Evolutionary conservation across 2,888 invertebrate genomes (phyloP).

Genomic region (Linnaemya vulpina): DNA sequence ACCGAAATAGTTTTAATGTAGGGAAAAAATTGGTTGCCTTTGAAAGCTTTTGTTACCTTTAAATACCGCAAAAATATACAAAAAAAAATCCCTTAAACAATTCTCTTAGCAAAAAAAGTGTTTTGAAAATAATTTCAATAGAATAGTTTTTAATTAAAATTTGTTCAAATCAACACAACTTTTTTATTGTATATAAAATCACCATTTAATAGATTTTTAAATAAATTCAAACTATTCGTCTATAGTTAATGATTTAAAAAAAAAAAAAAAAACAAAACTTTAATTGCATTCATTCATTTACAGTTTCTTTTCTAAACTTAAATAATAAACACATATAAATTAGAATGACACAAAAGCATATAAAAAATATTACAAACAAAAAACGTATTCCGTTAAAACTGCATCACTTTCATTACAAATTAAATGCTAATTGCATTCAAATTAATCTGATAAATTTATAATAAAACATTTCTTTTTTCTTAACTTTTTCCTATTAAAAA

Average conservation of each 20-base stretch:
- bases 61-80: background rate
- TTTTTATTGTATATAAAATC: constrained; percentile 60
- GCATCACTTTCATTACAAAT: constrained; percentile 65
- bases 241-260: constrained; percentile 3
- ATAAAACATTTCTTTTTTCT: constrained; percentile 21
- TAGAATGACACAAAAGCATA: constrained; percentile 55
- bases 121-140: background rate
- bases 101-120: background rate
- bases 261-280: constrained; percentile 14
- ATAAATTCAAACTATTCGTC: constrained; percentile 30
- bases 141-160: constrained; percentile 3
- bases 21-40: no score
- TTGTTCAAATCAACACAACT: constrained; percentile 26
- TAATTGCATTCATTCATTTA: constrained; percentile 68
- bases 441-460: constrained; percentile 49
- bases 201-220: constrained; percentile 26
- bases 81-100: constrained; percentile 18
- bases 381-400: constrained; percentile 49
- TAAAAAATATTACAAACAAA: constrained; percentile 57
- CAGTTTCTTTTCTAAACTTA: constrained; percentile 29
- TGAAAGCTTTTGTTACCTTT: no score
- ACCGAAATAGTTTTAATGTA: no score
- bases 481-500: constrained; percentile 27
- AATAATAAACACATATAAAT: constrained; percentile 29
- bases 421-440: constrained; percentile 13